These are phyloP conservation scores for Rattus norvegicus DNA, from an alignment of 2,113 vertebrate species.

Conservation along the genomic window DNA sequence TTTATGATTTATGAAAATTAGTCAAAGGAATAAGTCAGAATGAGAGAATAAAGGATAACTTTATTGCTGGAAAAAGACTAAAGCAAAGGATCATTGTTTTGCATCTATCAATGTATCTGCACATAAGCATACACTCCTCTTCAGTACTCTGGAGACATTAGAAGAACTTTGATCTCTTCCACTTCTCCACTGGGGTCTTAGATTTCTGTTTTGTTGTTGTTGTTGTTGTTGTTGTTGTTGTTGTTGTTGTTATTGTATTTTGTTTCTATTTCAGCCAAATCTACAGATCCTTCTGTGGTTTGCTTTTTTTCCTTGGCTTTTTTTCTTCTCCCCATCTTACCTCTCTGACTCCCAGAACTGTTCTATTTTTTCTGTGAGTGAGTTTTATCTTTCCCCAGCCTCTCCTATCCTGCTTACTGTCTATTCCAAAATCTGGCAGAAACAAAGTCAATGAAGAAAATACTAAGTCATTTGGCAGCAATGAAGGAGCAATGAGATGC, in stretches of 20 bases:
- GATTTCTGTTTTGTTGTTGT: neutral
- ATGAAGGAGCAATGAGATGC: constrained; percentile 62
- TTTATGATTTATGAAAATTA: neutral
- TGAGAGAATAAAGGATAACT: no score
- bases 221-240: no score
- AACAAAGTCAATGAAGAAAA: constrained; percentile 71
- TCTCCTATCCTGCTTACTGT: constrained; percentile 35
- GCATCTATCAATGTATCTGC: no score
- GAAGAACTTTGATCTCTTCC: neutral
- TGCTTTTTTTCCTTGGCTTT: neutral
- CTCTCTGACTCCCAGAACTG: constrained; percentile 52
- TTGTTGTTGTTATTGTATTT: no score
- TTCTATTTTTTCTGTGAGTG: constrained; percentile 47
- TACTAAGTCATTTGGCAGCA: constrained; percentile 70
- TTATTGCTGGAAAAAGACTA: neutral
- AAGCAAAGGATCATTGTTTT: neutral
- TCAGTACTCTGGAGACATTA: neutral
- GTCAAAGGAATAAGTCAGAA: neutral
- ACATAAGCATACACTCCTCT: neutral
- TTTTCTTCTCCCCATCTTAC: neutral
- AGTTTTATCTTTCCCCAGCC: constrained; percentile 68
- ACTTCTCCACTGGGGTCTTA: rapidly evolving
- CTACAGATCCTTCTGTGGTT: neutral
- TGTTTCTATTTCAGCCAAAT: neutral
- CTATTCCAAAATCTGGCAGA: constrained; percentile 65